A percentile compares a stretch with the other conserved stretches of the same genome.
phyloP scores from a whole-genome alignment of 2,797 vertebrate species.

The Falco columbarius region DNA sequence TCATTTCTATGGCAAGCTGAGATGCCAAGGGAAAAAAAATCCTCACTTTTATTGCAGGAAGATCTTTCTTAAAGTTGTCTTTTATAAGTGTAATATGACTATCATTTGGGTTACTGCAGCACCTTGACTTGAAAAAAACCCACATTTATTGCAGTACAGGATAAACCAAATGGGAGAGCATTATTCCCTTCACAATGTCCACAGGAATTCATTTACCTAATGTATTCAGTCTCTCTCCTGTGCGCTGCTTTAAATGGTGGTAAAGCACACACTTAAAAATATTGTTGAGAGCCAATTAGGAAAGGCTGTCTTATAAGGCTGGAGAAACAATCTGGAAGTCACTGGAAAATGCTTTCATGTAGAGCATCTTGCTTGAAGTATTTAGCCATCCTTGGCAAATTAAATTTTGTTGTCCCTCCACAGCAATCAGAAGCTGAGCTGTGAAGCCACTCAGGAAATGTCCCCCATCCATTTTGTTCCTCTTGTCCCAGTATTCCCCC shows the following conservation, averaged over 20 bases:
- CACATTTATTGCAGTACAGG: slow-evolving; percentile 59
- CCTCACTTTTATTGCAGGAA: slow-evolving; percentile 72
- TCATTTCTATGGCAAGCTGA: slow-evolving; percentile 79
- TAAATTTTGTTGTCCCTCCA: neutral
- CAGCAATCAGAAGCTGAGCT: neutral
- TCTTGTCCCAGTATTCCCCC: neutral
- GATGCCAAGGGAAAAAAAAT: slow-evolving; percentile 68
- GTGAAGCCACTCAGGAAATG: neutral
- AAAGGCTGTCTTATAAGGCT: neutral
- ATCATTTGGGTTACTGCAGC: slow-evolving; percentile 69
- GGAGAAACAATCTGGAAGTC: neutral
- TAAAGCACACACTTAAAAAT: slow-evolving; percentile 6
- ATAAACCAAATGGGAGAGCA: slow-evolving; percentile 23
- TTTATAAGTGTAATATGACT: slow-evolving; percentile 75
- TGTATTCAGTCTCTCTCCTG: neutral
- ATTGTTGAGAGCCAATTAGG: neutral
- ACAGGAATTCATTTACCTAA: slow-evolving; percentile 46
- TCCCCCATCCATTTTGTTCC: neutral
- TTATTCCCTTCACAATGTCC: slow-evolving; percentile 46
- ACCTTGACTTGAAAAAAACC: slow-evolving; percentile 25
- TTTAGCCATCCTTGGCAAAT: neutral
- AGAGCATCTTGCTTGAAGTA: neutral
- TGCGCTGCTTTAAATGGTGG: neutral
- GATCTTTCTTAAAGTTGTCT: slow-evolving; percentile 78
- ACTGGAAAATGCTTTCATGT: neutral